phyloP scores from a whole-genome alignment of 2,888 invertebrate genomes.

The Acronicta aceris region DNA sequence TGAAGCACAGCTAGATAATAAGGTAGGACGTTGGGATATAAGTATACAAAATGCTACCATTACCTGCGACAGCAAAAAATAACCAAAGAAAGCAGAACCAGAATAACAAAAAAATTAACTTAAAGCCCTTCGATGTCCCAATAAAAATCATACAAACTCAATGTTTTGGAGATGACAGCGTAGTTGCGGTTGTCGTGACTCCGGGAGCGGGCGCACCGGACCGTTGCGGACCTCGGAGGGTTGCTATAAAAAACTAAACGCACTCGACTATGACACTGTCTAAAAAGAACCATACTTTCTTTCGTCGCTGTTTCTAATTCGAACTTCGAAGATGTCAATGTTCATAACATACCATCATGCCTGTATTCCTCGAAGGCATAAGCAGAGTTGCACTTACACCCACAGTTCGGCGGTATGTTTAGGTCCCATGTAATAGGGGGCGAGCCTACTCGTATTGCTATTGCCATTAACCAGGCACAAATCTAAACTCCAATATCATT shows the following conservation, averaged over 20 bases:
- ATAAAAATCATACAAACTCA: constrained; percentile 56
- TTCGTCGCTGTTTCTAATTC: constrained; percentile 43
- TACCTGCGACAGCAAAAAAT: not conserved
- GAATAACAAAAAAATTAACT: constrained; percentile 42
- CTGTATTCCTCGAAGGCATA: too few relatives aligned
- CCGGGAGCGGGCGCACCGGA: constrained; percentile 69
- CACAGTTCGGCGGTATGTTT: too few relatives aligned
- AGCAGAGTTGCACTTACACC: too few relatives aligned
- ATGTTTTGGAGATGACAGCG: constrained; percentile 47
- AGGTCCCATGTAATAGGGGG: too few relatives aligned
- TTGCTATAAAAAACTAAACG: constrained; percentile 79
- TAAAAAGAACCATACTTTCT: constrained; percentile 49
- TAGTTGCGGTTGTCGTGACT: constrained; percentile 77
- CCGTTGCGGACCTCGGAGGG: constrained; percentile 70
- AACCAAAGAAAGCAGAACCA: constrained; percentile 5
- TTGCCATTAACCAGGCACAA: too few relatives aligned
- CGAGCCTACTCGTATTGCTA: too few relatives aligned
- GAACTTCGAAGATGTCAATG: constrained; percentile 31
- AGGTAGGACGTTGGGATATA: not conserved
- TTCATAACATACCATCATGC: constrained; percentile 2
- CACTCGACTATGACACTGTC: constrained; percentile 73
- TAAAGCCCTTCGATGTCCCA: constrained; percentile 42
- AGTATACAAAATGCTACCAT: not conserved
- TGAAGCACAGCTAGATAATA: too few relatives aligned
- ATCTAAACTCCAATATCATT: too few relatives aligned